These are phyloP conservation scores for Sterna hirundo DNA, from an alignment of 2,113 vertebrate species.

Conservation along the genomic window DNA sequence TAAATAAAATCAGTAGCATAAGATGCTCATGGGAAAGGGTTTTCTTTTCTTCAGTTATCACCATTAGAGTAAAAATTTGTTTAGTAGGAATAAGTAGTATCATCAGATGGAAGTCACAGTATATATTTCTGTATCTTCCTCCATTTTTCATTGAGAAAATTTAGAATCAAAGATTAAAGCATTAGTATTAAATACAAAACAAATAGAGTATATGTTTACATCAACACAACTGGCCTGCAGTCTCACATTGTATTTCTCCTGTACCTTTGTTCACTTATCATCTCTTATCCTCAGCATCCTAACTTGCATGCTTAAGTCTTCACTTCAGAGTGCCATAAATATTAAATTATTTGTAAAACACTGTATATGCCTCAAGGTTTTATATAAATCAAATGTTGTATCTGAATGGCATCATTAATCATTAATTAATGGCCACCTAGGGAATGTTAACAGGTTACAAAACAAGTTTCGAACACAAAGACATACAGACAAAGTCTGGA, in stretches of 20 bases:
- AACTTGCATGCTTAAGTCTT: slow-evolving; percentile 3
- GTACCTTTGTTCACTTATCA: background rate
- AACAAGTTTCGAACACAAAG: background rate
- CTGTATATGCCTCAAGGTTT: background rate
- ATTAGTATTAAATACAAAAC: background rate
- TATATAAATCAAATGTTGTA: background rate
- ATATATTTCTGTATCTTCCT: background rate
- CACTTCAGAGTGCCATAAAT: background rate
- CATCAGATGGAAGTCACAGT: background rate
- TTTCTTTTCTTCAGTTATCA: background rate
- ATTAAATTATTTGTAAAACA: background rate
- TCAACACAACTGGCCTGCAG: background rate
- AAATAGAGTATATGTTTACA: background rate
- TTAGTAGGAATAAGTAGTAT: background rate
- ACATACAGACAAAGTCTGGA: background rate
- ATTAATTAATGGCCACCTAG: background rate
- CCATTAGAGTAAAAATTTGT: background rate
- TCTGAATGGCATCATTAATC: background rate
- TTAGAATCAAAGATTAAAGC: background rate
- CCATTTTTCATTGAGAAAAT: background rate
- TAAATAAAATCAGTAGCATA: background rate
- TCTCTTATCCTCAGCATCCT: background rate
- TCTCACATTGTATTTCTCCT: background rate
- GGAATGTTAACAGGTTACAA: background rate
- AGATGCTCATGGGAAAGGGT: background rate